phyloP scores from a whole-genome alignment of 2,113 vertebrate genomes.

The Petrocephalus zakoni region DNA sequence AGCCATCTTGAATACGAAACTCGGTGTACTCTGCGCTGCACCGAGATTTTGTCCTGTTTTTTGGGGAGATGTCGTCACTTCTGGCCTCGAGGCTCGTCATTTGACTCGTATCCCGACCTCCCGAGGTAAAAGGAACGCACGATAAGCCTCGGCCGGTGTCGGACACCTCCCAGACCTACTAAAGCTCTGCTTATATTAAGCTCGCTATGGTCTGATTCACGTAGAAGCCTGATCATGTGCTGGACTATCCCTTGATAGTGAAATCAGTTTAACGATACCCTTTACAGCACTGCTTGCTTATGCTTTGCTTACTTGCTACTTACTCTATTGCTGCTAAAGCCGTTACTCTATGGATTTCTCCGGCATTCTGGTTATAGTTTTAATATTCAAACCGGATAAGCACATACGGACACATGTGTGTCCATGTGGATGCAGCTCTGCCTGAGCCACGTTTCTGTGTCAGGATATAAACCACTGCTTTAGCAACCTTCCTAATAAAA shows the following conservation, averaged over 20 bases:
- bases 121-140: no score
- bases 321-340: neutral
- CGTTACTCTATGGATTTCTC: neutral
- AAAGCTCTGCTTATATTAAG: neutral
- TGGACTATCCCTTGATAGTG: no score
- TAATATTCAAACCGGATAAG: neutral
- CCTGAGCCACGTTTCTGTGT: neutral
- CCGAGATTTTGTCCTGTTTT: no score
- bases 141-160: neutral
- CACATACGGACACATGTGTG: neutral
- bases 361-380: neutral
- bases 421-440: neutral
- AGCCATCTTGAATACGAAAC: no score
- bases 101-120: no score
- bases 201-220: neutral
- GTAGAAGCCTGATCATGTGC: neutral
- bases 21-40: no score
- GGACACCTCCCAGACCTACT: neutral
- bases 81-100: no score
- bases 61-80: no score
- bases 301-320: neutral
- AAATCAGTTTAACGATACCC: no score
- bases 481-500: conserved; percentile 26
- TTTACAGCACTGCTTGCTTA: no score
- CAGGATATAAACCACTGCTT: neutral